Percentiles rank a stretch among this genome's conserved stretches.
These are phyloP conservation scores for Scotopteryx bipunctaria DNA, from an alignment of 2,888 invertebrate genomes.

Conservation along the genomic window DNA sequence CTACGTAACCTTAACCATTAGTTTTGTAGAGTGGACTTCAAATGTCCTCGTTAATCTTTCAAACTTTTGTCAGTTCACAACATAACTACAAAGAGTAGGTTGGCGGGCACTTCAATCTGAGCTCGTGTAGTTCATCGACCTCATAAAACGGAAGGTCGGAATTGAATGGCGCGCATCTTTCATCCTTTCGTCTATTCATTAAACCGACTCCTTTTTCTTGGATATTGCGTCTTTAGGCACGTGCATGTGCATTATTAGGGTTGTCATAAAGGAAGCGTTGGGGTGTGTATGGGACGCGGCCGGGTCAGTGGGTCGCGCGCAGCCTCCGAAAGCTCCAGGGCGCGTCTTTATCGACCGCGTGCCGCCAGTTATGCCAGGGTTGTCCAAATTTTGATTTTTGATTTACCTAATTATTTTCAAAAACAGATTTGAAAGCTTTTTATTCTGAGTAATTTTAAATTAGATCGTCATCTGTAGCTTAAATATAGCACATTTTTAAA, in stretches of 20 bases:
- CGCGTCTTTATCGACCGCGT: conserved; percentile 82
- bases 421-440: background rate
- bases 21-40: too few species aligned
- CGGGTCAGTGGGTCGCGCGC: conserved; percentile 87
- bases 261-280: conserved; percentile 45
- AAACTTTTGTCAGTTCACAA: conserved; percentile 24
- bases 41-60: background rate
- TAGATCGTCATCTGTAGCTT: background rate
- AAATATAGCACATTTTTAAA: background rate
- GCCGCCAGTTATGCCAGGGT: conserved; percentile 63
- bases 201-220: conserved; percentile 38
- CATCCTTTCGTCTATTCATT: conserved; percentile 49
- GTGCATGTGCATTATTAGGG: conserved; percentile 58
- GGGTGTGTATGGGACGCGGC: conserved; percentile 57
- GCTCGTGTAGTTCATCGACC: conserved; percentile 48
- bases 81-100: conserved; percentile 4
- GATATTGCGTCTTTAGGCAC: conserved; percentile 45
- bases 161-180: conserved; percentile 51
- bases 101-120: conserved; percentile 24
- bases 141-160: conserved; percentile 39
- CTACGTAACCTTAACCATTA: too few species aligned
- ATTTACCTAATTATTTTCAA: background rate
- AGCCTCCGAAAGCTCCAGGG: conserved; percentile 77
- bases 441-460: background rate
- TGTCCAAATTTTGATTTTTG: conserved; percentile 44